phyloP scores from a whole-genome alignment of 23 tunicate species.

The Trididemnum nubilum region DNA sequence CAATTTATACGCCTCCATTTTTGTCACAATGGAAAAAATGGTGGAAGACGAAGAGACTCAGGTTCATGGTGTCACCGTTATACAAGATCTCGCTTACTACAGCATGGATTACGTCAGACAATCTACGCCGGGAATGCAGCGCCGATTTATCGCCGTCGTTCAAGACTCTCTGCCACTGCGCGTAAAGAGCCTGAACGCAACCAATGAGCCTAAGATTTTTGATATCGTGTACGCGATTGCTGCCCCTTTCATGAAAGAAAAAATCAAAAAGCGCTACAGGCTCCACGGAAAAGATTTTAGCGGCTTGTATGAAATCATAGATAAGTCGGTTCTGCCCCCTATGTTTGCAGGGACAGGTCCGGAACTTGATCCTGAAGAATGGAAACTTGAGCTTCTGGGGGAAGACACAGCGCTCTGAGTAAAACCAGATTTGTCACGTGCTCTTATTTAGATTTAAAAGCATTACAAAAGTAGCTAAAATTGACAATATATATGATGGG shows the following conservation, averaged over 20 bases:
- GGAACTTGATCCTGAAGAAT: conserved; percentile 52
- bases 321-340: conserved; percentile 50
- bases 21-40: conserved; percentile 35
- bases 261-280: conserved; percentile 54
- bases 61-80: conserved; percentile 78
- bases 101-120: conserved; percentile 81
- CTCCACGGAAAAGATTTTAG: conserved; percentile 68
- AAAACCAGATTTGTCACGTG: neutral
- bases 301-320: conserved; percentile 60
- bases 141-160: conserved; percentile 47
- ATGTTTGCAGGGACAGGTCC: conserved; percentile 89
- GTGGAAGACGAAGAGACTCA: conserved; percentile 66
- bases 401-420: conserved; percentile 52
- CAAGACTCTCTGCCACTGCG: conserved; percentile 81
- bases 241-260: conserved; percentile 80
- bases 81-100: conserved; percentile 62
- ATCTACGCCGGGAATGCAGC: conserved; percentile 55
- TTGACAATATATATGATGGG: too few relatives aligned
- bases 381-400: conserved; percentile 49
- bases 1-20: conserved; percentile 33
- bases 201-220: conserved; percentile 70
- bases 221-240: conserved; percentile 66
- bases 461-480: too few relatives aligned
- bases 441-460: too few relatives aligned
- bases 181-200: conserved; percentile 58